Percentiles rank a stretch among this genome's conserved stretches.
phyloP scores from a whole-genome alignment of 2,797 vertebrate species.

The Lepilemur septentrionalis region DNA sequence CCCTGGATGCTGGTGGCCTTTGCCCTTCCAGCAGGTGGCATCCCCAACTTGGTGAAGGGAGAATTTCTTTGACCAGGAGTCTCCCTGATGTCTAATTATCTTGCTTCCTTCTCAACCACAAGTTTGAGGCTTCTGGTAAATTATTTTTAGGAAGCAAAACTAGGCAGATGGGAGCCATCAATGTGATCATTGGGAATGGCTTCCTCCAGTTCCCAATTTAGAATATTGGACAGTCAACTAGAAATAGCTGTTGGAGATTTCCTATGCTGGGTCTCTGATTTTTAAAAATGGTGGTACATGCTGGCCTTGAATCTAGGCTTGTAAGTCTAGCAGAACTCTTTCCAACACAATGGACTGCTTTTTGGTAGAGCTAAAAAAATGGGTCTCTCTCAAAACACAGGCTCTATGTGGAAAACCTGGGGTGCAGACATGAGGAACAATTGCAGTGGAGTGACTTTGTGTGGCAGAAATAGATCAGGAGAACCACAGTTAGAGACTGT shows the following conservation, averaged over 20 bases:
- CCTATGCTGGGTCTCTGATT: background rate
- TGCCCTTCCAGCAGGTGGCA: background rate
- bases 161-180: conserved; percentile 30
- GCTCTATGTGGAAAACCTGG: background rate
- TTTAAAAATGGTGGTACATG: background rate
- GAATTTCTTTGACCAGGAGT: background rate
- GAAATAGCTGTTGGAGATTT: conserved; percentile 25
- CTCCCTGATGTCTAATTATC: background rate
- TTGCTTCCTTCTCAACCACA: background rate
- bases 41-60: background rate
- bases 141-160: conserved; percentile 54
- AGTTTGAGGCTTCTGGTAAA: background rate
- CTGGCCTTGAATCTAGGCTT: background rate
- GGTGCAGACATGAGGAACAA: background rate
- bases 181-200: background rate
- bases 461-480: conserved; percentile 13
- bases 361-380: background rate
- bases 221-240: background rate
- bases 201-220: conserved; percentile 38
- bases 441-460: background rate
- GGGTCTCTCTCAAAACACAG: background rate
- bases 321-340: background rate
- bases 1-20: background rate
- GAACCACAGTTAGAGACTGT: conserved; percentile 39
- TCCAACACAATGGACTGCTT: background rate